Base-by-base conservation (phyloP, 2,888 invertebrate genomes). In the Mesodorylaimus sp. region DNA sequence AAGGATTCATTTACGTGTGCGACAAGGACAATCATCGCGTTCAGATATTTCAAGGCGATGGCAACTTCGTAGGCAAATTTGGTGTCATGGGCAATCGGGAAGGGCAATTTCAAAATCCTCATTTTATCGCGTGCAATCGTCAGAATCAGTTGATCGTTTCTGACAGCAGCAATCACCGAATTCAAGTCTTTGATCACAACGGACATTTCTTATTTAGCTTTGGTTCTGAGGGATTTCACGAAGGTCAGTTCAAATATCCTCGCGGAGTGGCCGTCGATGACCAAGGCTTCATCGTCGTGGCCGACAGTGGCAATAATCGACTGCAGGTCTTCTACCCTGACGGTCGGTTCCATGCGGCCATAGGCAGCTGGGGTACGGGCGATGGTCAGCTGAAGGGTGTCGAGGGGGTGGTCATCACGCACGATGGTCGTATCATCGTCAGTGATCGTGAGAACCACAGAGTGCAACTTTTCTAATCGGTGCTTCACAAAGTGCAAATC, bases 361-460 rank as follows among this genome's bases (percentile, higher is more conserved):
- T 95, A 69, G 95, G 95, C 3, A 79, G 82, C 54, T 93, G 91
- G 88, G 95, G 97, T 48, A 81, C 81, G 53, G 82, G 84, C 25
- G 87, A 88, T 62, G 91, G 88, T 16, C 91, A 95, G 72, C 89
- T 97, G 74, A 95, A 95, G 72, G 93, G 67, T 28, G 5, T 21
- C 45, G 58, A 58, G 39, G 59, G 57, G n/a, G 53, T 59, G 32
- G 53, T 57, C 21, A 38, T 60, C 21, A 27, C 55, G 25, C 13
- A 49, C 54, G 88, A 91, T 73, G 88, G 88, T 68, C 79, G 81
- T 62, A 86, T 97, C 74, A 85, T 91, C 67, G 87, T 95, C 63
- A 89, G 93, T 56, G 97, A 97, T 75, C 88, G 91, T 61, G 89
- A 88, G 61, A 97, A 97, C 73, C 93, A 97, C 73, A 79, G 95